These are phyloP conservation scores for Nomada fabriciana DNA, from an alignment of 2,888 invertebrate genomes.

Conservation along the genomic window DNA sequence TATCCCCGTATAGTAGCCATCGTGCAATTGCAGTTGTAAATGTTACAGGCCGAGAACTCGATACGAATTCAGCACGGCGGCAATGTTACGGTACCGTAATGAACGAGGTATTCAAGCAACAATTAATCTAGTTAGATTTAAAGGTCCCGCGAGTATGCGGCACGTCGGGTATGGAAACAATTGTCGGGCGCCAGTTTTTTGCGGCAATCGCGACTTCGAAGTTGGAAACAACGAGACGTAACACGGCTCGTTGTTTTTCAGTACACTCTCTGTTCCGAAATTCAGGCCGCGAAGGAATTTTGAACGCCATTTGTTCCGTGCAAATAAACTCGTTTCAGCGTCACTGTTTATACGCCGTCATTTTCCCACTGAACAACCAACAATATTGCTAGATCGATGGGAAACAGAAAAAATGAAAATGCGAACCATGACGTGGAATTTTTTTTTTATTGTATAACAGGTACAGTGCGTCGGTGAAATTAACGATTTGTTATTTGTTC, in stretches of 20 bases:
- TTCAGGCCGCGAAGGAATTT: constrained; percentile 20
- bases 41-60: constrained; percentile 52
- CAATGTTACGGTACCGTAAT: constrained; percentile 57
- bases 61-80: constrained; percentile 50
- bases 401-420: neutral
- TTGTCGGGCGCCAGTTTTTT: constrained; percentile 33
- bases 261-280: neutral
- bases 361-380: neutral
- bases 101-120: constrained; percentile 65
- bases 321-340: neutral
- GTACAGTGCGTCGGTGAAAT: neutral
- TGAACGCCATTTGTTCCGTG: constrained; percentile 8
- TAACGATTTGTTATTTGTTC: neutral
- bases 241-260: constrained; percentile 10
- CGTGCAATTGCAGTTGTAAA: constrained; percentile 51
- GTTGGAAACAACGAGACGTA: constrained; percentile 25
- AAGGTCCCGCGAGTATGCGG: constrained; percentile 58
- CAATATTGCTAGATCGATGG: neutral
- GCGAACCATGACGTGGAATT: too few relatives aligned
- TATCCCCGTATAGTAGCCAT: constrained; percentile 42
- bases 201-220: constrained; percentile 31
- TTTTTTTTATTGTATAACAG: neutral
- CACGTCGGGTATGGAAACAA: constrained; percentile 41
- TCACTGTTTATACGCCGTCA: neutral
- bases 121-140: constrained; percentile 72